phyloP scores from a whole-genome alignment of 2,888 invertebrate genomes.

The Synanthedon myopaeformis region DNA sequence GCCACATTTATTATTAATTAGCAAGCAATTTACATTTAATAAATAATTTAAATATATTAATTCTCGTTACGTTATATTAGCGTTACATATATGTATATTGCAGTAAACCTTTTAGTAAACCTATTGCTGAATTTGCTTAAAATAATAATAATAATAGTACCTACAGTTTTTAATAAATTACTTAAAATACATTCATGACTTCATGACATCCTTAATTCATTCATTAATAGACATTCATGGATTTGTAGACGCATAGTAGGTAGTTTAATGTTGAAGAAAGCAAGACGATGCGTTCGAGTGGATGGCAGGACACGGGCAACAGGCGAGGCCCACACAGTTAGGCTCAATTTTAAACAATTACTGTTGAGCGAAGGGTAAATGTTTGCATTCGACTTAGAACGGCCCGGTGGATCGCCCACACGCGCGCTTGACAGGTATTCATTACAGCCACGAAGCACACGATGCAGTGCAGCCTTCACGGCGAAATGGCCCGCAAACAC shows the following conservation, averaged over 20 bases:
- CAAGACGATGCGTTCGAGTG: slow-evolving; percentile 29
- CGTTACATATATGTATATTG: too few species aligned
- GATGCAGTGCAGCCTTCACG: slow-evolving; percentile 4
- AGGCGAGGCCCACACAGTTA: slow-evolving; percentile 65
- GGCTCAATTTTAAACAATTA: slow-evolving; percentile 71
- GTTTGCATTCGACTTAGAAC: slow-evolving; percentile 67
- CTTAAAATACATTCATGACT: too few species aligned
- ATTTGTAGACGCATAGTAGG: slow-evolving; percentile 24
- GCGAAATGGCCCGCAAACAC: slow-evolving; percentile 19
- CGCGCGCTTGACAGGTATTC: slow-evolving; percentile 66
- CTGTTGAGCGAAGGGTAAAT: slow-evolving; percentile 67
- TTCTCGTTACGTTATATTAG: too few species aligned
- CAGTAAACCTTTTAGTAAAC: too few species aligned
- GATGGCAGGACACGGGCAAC: slow-evolving; percentile 44
- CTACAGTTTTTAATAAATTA: too few species aligned
- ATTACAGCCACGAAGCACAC: slow-evolving; percentile 59
- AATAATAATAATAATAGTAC: too few species aligned
- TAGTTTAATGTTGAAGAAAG: slow-evolving; percentile 42
- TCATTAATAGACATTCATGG: not conserved
- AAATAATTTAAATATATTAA: too few species aligned
- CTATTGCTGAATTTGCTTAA: too few species aligned
- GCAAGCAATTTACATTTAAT: too few species aligned
- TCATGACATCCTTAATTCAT: too few species aligned
- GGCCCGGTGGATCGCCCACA: slow-evolving; percentile 53
- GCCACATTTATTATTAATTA: too few species aligned